Evolutionary conservation across 2,797 vertebrate species (phyloP), one percentile per base, ranked within the genome.

Genomic region (Eleutherodactylus coqui): DNA sequence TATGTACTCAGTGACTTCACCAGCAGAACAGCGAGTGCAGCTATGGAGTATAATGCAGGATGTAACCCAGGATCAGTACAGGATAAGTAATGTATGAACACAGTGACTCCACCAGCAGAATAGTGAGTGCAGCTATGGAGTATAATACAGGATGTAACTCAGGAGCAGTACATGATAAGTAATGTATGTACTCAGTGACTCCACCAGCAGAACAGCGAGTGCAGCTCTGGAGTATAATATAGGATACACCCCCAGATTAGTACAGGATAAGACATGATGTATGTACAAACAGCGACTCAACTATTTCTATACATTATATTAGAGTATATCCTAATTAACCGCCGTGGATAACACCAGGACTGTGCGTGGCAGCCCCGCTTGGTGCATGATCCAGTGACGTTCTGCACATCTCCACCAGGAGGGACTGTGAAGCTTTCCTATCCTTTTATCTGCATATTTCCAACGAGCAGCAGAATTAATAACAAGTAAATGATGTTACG

Each of bases 361-460:
- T 14, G 9, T 13, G 13, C 14, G 55, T 7, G 9, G 7, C 55
- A 10, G 19, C 53, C 53, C 14, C n/a, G 9, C n/a, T 8, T 16
- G 16, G 6, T 3, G 29, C 17, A 17, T 32, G 2, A 17, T 29
- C 32, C 62, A 4, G 13, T 32, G 60, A 14, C 14, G 32, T 24
- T 36, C 67, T 11, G 67, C 67, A n/a, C 21, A 10, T 72, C 38
- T 69, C 36, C 32, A 17, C 78, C 82, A 89, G 75, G 89, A 86
- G 90, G 43, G 72, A 70, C 67, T 70, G 1, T n/a, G 69, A 2
- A 13, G 10, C 38, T 72, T 34, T 72, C 38, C 47, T n/a, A 29
- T 55, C 43, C 13, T 41, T 14, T 51, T 41, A 84, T 58, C 47
- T 36, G 34, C 69, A n/a, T 4, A 5, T 27, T 73, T 53, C n/a